Conservation (phyloP, 2,888 invertebrate genomes). For the Plutella xylostella region DNA sequence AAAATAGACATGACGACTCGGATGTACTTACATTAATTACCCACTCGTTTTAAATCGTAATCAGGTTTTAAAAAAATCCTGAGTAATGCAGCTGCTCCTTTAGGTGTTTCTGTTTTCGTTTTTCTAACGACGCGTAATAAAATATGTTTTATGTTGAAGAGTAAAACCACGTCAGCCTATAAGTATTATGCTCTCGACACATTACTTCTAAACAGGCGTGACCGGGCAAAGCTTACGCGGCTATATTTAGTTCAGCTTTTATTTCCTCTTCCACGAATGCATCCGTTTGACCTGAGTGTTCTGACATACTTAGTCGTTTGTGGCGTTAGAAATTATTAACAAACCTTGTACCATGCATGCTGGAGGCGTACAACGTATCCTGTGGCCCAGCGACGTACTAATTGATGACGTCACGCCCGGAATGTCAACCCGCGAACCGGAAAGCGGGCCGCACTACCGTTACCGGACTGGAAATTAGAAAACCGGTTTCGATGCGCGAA, state of each 20-base stretch:
- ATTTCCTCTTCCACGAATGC: background rate
- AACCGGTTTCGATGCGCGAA: background rate
- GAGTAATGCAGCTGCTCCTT: background rate
- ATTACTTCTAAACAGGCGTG: background rate
- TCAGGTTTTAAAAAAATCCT: background rate
- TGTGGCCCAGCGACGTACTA: too few relatives aligned
- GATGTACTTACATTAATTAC: too few relatives aligned
- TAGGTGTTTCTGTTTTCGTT: too few relatives aligned
- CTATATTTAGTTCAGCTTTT: background rate
- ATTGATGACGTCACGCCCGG: conserved; percentile 51
- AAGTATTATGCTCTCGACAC: too few relatives aligned
- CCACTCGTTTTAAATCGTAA: background rate
- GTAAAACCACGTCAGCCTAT: too few relatives aligned
- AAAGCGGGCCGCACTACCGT: conserved; percentile 56
- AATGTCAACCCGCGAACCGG: conserved; percentile 49
- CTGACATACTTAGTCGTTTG: too few relatives aligned
- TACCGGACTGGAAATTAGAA: conserved; percentile 44
- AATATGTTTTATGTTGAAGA: too few relatives aligned
- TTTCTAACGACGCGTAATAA: too few relatives aligned
- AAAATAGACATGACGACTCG: conserved; percentile 37
- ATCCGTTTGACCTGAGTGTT: conserved; percentile 5
- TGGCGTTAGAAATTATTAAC: too few relatives aligned
- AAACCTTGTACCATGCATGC: too few relatives aligned
- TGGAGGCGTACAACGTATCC: too few relatives aligned
- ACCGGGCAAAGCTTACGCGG: background rate